phyloP scores from a whole-genome alignment of 2,797 vertebrate genomes.

The Ctenochaetus hawaiiensis region DNA sequence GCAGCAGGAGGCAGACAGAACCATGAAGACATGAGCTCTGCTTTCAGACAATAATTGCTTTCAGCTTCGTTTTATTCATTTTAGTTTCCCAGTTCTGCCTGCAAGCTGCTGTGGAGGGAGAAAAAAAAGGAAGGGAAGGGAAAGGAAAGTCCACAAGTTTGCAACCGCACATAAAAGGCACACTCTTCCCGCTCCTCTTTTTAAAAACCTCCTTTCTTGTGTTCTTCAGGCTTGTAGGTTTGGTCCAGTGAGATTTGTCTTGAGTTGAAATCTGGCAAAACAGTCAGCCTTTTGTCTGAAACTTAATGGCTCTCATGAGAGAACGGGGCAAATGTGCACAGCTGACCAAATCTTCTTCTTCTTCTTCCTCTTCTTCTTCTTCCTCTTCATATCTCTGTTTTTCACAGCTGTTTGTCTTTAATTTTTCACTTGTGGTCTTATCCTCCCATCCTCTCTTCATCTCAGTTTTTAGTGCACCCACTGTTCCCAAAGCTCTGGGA shows the following conservation, averaged over 20 bases:
- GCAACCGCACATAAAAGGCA: constrained; percentile 54
- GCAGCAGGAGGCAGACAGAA: constrained; percentile 58
- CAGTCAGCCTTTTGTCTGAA: constrained; percentile 71
- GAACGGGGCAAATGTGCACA: constrained; percentile 43
- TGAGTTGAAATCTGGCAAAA: constrained; percentile 63
- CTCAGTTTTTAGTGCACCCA: constrained; percentile 29
- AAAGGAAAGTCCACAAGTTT: constrained; percentile 55
- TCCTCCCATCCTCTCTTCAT: constrained; percentile 5
- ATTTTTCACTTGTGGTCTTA: constrained; percentile 16
- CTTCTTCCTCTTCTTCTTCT: constrained; percentile 21
- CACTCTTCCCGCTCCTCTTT: constrained; percentile 30
- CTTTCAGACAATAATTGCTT: constrained; percentile 78
- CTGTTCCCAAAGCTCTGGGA: constrained; percentile 26
- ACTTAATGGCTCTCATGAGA: constrained; percentile 73
- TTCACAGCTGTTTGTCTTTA: constrained; percentile 23
- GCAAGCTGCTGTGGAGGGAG: constrained; percentile 50
- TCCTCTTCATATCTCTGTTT: constrained; percentile 9
- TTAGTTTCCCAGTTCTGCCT: constrained; percentile 48
- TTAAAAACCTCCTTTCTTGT: constrained; percentile 30
- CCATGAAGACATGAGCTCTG: constrained; percentile 60
- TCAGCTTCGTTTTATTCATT: constrained; percentile 73
- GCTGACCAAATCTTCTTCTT: constrained; percentile 39
- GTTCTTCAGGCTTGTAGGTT: constrained; percentile 35
- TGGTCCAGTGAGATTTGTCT: constrained; percentile 42
- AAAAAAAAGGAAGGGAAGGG: constrained; percentile 36